Evolutionary conservation across 2,797 vertebrate species (phyloP), one percentile per base, ranked within the genome.

Genomic region (Gymnoscopelus braueri): DNA sequence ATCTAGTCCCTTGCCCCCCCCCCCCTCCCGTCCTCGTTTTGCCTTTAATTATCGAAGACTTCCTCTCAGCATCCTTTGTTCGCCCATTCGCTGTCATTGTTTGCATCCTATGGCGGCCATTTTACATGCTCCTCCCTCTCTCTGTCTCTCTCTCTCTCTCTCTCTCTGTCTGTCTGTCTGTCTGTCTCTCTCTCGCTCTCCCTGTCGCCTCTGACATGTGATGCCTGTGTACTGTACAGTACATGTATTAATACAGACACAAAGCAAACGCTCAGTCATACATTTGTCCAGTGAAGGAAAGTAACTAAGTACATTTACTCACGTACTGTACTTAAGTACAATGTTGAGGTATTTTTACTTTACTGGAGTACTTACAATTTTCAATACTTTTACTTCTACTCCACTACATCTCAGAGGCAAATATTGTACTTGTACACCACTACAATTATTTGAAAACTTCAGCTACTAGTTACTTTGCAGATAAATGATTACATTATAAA

Each of bases 31-130:
- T 89, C 87, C 86, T 89, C 79, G 12, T 91, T 89, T 90, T 89
- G 82, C 88, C 84, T 92, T 94, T 94, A 94, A 94, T 93, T 92
- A 92, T 92, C 89, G 74, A 87, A 90, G 88, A 88, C 88, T 93
- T 89, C 87, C 89, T 88, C 89, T 85, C 80, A 79, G 86, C 87
- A 78, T 84, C 89, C 89, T 93, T 94, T 94, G 91, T 92, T 89
- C 68, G 68, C 80, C 84, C 72, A 72, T 85, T 84, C 81, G 76
- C 82, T 76, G 80, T 79, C 83, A n/a, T 83, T 60, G 86, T 92
- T 87, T 91, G 89, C 84, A 90, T 91, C 88, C 83, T 80, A 60
- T 66, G 77, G 89, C 89, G 87, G 92, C 93, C 93, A 94, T 95
- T 89, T 95, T 95, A 86, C 79, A 64, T 75, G 19, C 12, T 23